A percentile compares a stretch with the other conserved stretches of the same genome.
Evolutionary conservation across 2,888 invertebrate species (phyloP).

Genomic region (Osedax fenrisi): DNA sequence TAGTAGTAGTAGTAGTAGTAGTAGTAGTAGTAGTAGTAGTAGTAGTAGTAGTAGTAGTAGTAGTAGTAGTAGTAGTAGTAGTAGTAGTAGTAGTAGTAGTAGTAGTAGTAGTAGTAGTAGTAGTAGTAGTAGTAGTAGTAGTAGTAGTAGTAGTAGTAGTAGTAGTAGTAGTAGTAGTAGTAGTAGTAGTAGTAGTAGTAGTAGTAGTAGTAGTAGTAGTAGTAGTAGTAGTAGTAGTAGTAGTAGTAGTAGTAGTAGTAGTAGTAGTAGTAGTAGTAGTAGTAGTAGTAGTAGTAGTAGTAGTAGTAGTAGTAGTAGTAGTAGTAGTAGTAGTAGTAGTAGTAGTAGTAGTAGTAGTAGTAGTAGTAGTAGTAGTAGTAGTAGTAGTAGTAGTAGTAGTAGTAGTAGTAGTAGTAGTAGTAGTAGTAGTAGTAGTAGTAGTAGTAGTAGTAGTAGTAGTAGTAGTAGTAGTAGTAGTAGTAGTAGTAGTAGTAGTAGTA

Average conservation of each 20-base stretch:
- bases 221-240: not conserved
- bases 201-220: conserved; percentile 7
- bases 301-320: not conserved
- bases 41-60: conserved; percentile 7
- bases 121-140: conserved; percentile 7
- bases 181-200: conserved; percentile 3
- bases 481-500: conserved; percentile 2
- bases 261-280: conserved; percentile 3
- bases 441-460: conserved; percentile 7
- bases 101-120: conserved; percentile 5
- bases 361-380: conserved; percentile 7
- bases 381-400: not conserved
- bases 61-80: not conserved
- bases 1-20: not conserved
- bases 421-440: conserved; percentile 3
- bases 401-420: not conserved
- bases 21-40: conserved; percentile 5
- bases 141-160: not conserved
- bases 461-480: not conserved
- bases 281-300: conserved; percentile 7
- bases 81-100: not conserved
- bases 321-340: not conserved
- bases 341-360: conserved; percentile 3
- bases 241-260: not conserved
- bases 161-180: conserved; percentile 2